Percentiles rank a stretch among this genome's conserved stretches.
These are phyloP conservation scores for Oligia latruncula DNA, from an alignment of 2,888 invertebrate species.

Conservation along the genomic window DNA sequence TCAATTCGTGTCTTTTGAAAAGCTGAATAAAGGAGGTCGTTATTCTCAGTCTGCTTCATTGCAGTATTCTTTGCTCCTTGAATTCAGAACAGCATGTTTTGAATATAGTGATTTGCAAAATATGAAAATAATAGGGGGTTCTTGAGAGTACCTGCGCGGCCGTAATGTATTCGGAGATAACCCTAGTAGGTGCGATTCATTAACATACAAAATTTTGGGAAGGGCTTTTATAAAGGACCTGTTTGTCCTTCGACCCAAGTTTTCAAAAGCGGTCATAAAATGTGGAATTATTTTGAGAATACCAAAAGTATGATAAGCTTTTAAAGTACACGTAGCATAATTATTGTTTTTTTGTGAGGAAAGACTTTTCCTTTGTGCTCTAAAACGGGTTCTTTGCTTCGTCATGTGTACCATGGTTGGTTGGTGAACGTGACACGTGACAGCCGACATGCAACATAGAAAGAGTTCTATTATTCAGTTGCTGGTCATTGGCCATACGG, in stretches of 20 bases:
- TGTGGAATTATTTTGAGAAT: slow-evolving; percentile 33
- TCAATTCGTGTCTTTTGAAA: slow-evolving; percentile 47
- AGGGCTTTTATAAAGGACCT: slow-evolving; percentile 22
- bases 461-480: slow-evolving; percentile 37
- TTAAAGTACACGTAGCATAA: neutral
- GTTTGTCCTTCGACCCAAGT: slow-evolving; percentile 17
- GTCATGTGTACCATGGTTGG: slow-evolving; percentile 1
- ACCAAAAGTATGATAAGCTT: neutral
- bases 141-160: slow-evolving; percentile 6
- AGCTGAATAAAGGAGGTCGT: slow-evolving; percentile 40
- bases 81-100: slow-evolving; percentile 33
- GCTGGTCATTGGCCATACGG: slow-evolving; percentile 26
- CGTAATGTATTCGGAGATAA: slow-evolving; percentile 46
- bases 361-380: neutral
- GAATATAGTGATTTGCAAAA: slow-evolving; percentile 34
- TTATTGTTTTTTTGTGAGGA: neutral
- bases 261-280: slow-evolving; percentile 18
- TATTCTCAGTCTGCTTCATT: slow-evolving; percentile 37
- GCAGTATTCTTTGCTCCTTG: slow-evolving; percentile 31
- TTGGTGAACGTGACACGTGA: slow-evolving; percentile 41
- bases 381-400: slow-evolving; percentile 11
- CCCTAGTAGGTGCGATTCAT: slow-evolving; percentile 37
- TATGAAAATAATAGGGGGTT: slow-evolving; percentile 21
- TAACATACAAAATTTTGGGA: slow-evolving; percentile 37
- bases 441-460: slow-evolving; percentile 27